phyloP scores from a whole-genome alignment of 2,113 vertebrate species.

The Atrichornis clamosus region DNA sequence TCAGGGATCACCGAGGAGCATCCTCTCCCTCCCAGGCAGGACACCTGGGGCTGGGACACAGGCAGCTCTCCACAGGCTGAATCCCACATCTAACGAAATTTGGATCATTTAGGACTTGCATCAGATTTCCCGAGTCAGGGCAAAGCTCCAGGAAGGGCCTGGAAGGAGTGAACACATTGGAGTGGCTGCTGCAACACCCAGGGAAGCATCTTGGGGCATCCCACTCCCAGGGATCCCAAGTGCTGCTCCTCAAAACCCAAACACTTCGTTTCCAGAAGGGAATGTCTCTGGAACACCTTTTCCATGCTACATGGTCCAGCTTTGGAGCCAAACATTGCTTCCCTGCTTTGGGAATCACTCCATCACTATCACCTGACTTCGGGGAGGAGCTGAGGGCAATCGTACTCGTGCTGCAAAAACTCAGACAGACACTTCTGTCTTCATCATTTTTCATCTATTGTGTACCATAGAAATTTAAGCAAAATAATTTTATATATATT shows the following conservation, averaged over 20 bases:
- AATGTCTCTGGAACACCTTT: background rate
- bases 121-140: accelerated
- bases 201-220: background rate
- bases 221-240: background rate
- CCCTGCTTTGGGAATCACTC: background rate
- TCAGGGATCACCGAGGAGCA: accelerated
- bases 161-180: accelerated
- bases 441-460: conserved; percentile 69
- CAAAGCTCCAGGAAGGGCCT: background rate
- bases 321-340: background rate
- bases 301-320: background rate
- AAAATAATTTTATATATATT: conserved; percentile 75
- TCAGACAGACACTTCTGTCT: conserved; percentile 66
- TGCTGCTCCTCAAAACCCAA: background rate
- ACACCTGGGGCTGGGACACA: accelerated
- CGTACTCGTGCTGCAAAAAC: conserved; percentile 21
- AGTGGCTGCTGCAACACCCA: accelerated
- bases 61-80: background rate
- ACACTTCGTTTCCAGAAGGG: accelerated
- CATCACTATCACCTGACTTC: background rate
- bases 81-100: background rate
- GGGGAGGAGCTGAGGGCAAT: background rate
- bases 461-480: conserved; percentile 76
- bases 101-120: background rate
- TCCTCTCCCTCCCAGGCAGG: background rate